Evolutionary conservation across 2,113 vertebrate genomes (phyloP).

Genomic region (Heteronetta atricapilla): DNA sequence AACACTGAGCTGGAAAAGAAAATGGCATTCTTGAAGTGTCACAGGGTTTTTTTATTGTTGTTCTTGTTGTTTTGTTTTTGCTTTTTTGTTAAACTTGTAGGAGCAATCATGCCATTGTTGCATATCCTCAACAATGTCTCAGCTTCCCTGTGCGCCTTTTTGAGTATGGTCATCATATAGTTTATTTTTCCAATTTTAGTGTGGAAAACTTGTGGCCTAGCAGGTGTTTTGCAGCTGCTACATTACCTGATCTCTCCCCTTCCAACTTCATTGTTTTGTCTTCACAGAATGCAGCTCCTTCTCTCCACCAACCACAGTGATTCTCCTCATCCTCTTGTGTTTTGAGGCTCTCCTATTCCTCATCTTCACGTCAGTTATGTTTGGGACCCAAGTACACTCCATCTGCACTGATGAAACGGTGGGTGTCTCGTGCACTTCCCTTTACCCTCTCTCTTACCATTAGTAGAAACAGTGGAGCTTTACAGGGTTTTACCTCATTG

Average conservation of each 20-base stretch:
- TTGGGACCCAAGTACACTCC: slow-evolving; percentile 97
- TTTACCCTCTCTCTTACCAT: not conserved
- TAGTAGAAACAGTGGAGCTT: not conserved
- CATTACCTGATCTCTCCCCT: not conserved
- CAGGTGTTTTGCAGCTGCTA: not conserved
- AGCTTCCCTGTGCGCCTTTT: not conserved
- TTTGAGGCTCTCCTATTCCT: slow-evolving; percentile 97
- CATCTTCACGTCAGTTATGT: slow-evolving; percentile 98
- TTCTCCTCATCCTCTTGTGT: slow-evolving; percentile 95
- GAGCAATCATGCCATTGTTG: not conserved
- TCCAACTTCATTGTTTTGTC: not conserved
- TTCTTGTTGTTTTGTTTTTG: not conserved
- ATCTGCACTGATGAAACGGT: slow-evolving; percentile 98
- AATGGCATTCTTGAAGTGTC: not conserved
- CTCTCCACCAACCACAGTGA: slow-evolving; percentile 93
- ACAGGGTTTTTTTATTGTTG: not conserved
- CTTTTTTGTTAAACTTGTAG: not conserved
- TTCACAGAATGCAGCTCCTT: slow-evolving; percentile 93
- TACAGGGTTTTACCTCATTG: not conserved
- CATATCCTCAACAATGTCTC: not conserved
- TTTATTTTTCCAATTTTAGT: not conserved
- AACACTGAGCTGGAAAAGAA: not conserved
- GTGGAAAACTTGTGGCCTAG: fast-evolving
- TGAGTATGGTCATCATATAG: not conserved
- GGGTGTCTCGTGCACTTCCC: slow-evolving; percentile 51